Evolutionary conservation across 2,888 invertebrate genomes (phyloP), one percentile per base, ranked within the genome.

Genomic region (Gibbula magus): DNA sequence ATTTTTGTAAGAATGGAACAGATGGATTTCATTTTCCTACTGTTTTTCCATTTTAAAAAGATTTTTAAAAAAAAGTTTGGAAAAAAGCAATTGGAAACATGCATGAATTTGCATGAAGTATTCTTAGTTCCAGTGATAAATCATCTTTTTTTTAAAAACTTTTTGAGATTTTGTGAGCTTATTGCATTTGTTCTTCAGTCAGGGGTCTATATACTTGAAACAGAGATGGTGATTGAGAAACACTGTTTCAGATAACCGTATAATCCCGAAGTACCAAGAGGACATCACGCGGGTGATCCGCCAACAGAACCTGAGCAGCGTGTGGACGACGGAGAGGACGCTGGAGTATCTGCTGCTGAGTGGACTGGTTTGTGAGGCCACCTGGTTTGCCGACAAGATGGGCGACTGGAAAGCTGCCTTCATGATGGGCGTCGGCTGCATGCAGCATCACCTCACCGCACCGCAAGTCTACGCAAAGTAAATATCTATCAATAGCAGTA

Each of bases 401-500:
- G 92, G 92, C 1, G 92, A 92, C 87, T 92, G 92, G 92, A 92
- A 92, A 79, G 88, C 92, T 2, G 90, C 91, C 7, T 90, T 90
- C 75, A 83, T 89, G 35, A 80, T 92, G 51, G 88, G 89, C 52
- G 88, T 89, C 7, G 89, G 91, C 8, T 87, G 87, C 80, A 75
- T 77, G 8, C 82, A 88, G 45, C 91, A 91, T 79, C 82, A 82
- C 53, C 78, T 82, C 25, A 83, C 89, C 45, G 87, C 89, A n/a
- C 85, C 86, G 7, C 82, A 84, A n/a, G 77, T 90, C 8, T 90
- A 91, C 76, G 78, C 77, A 39, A 88, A 84, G 90, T 90, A 81
- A 80, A 81, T 79, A 52, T 20, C 25, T 32, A 67, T 67, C 25
- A 20, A 2, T 22, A 54, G 18, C 52, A 52, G 18, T 52, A 52